These are phyloP conservation scores for Sebastolobus altivelis DNA, from an alignment of 2,797 vertebrate species.

Conservation along the genomic window DNA sequence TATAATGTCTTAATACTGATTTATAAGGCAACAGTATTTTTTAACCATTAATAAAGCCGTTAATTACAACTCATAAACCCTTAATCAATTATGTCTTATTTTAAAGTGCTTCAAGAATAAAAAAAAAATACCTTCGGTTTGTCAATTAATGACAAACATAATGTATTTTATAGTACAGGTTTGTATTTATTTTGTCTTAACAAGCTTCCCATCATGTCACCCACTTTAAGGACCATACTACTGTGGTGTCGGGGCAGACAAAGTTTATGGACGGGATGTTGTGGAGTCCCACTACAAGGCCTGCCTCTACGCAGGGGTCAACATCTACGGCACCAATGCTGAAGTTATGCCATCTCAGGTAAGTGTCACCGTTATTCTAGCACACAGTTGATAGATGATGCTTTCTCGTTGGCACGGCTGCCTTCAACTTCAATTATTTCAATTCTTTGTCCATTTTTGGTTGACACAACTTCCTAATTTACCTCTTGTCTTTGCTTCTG, in stretches of 20 bases:
- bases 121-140: background rate
- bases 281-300: conserved; percentile 92
- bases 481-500: background rate
- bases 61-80: background rate
- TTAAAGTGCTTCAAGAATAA: no score
- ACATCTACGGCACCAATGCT: conserved; percentile 89
- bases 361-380: background rate
- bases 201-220: background rate
- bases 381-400: background rate
- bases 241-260: conserved; percentile 90
- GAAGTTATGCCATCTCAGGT: conserved; percentile 95
- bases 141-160: background rate
- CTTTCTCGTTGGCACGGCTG: no score
- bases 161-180: accelerated
- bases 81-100: background rate
- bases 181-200: conserved; percentile 7
- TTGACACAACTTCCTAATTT: background rate
- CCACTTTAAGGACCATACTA: conserved; percentile 88
- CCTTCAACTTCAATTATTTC: no score
- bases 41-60: background rate
- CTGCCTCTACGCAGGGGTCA: conserved; percentile 88
- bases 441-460: background rate
- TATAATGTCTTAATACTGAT: background rate
- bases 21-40: background rate
- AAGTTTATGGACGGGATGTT: conserved; percentile 88